phyloP scores from a whole-genome alignment of 2,797 vertebrate genomes.

The Rallus crepitans region DNA sequence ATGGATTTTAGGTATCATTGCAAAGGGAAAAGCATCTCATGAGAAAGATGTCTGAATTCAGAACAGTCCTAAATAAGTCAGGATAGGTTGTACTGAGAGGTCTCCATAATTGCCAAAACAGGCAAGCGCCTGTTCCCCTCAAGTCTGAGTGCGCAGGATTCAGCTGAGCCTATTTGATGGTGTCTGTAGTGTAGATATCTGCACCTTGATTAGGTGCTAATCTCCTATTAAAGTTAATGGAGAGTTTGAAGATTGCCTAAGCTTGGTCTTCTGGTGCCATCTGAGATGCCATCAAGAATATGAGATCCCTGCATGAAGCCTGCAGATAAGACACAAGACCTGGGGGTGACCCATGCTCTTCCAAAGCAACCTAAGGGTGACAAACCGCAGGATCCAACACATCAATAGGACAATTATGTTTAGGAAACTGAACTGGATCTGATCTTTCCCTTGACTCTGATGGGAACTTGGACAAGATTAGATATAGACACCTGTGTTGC shows the following conservation, averaged over 20 bases:
- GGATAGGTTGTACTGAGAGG: neutral
- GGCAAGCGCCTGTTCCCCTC: neutral
- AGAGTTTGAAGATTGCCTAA: constrained; percentile 1
- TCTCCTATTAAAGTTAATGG: constrained; percentile 33
- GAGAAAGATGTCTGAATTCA: neutral
- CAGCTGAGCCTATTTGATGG: neutral
- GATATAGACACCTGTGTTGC: neutral
- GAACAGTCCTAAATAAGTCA: neutral
- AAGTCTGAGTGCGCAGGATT: neutral
- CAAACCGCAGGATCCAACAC: neutral
- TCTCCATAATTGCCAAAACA: neutral
- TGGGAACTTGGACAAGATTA: neutral
- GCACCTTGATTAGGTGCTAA: neutral
- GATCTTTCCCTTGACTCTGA: neutral
- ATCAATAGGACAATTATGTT: neutral
- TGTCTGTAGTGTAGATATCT: neutral
- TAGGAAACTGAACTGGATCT: neutral
- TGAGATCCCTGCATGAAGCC: neutral
- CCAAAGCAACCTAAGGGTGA: neutral
- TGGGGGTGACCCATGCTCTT: neutral
- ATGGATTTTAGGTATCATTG: neutral
- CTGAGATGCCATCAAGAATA: constrained; percentile 1
- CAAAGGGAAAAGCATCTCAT: neutral
- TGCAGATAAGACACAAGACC: neutral
- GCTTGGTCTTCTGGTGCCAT: neutral